Base-by-base conservation (phyloP, 2,797 vertebrate genomes). In the Myotis daubentonii region DNA sequence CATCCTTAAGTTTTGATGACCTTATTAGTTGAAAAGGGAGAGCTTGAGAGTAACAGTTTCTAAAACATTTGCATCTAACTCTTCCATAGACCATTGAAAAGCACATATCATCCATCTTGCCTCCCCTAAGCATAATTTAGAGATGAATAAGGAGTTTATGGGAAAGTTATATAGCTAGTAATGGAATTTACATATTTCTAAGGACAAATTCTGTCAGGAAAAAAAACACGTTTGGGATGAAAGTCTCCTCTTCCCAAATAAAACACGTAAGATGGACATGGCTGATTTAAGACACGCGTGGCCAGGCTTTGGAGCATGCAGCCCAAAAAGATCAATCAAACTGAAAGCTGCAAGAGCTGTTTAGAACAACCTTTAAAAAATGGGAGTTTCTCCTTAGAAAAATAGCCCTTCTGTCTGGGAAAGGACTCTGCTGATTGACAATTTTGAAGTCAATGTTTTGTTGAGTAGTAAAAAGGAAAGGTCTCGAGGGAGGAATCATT, bases 131-230 rank as follows among this genome's bases (percentile, higher is more conserved):
- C 89, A 71, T 94, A 76, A 97, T 88, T 97, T 84, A 93, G 83
- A 89, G 79, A 93, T 7, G 66, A 94, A 76, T 66, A 76, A 87
- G 79, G 71, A 92, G 95, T 93, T 96, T 81, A 87, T 87, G 86
- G 94, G 36, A 83, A 33, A 94, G 68, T 25, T 6, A 90, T 93
- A 88, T 20, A 95, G 85, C 92, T 88, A 28, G 47, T 90, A 94
- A 95, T 87, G 68, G 80, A 87, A 96, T 95, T 93, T 96, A 95
- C 86, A 92, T 96, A 94, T 81, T 94, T 96, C 96, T 92, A 96
- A 96, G 89, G 84, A 89, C 68, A 95, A 85, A 89, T 93, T 93
- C 90, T 95, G 68, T 93, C 86, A 88, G 87, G 82, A 7, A 22
- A 11, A 15, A 16, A 51, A 44, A 11, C 55, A 87, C 49, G 55